Evolutionary conservation across 2,888 invertebrate species (phyloP).

Genomic region (Polydrusus pterygomalis): DNA sequence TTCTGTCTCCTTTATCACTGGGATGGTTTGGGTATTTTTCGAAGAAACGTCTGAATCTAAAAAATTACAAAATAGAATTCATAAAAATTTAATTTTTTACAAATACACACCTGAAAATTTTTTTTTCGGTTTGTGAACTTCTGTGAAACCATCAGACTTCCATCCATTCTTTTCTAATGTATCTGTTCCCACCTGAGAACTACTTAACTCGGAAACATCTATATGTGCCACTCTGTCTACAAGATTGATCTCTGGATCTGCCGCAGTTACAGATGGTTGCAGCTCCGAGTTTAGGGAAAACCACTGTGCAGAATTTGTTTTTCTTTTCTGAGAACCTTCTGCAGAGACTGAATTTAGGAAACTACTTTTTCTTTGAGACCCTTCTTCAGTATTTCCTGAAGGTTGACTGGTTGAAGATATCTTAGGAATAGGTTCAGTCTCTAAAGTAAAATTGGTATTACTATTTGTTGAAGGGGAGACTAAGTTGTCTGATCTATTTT

Average conservation of each 20-base stretch:
- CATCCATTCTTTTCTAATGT: background rate
- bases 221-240: background rate
- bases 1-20: background rate
- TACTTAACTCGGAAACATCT: background rate
- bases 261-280: background rate
- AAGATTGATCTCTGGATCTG: background rate
- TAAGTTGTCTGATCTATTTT: background rate
- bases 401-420: background rate
- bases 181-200: background rate
- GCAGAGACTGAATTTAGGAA: background rate
- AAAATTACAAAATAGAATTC: background rate
- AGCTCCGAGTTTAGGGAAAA: constrained; percentile 2
- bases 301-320: background rate
- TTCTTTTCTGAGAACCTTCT: background rate
- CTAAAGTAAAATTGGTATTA: background rate
- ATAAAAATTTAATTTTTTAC: background rate
- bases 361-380: background rate
- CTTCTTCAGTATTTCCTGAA: background rate
- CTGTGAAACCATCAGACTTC: constrained; percentile 1
- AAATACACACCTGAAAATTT: constrained; percentile 7
- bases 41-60: constrained; percentile 6
- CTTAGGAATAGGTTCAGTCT: background rate
- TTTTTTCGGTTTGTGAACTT: background rate
- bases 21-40: background rate
- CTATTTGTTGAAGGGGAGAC: no score